These are phyloP conservation scores for Sinocyclocheilus maitianheensis DNA, from an alignment of 2,113 vertebrate species.

Conservation along the genomic window DNA sequence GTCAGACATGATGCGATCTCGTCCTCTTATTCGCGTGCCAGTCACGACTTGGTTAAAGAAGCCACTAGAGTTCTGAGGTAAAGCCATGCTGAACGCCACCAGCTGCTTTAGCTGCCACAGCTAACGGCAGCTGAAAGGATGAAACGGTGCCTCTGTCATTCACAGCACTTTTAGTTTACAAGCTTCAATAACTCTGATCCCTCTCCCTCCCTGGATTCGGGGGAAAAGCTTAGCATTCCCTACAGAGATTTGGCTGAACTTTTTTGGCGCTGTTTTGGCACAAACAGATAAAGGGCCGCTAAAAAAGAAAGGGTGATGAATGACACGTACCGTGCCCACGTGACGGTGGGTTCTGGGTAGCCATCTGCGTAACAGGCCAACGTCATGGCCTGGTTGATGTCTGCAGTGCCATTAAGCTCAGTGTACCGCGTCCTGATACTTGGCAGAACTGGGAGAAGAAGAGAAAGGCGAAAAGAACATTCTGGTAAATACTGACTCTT, in stretches of 20 bases:
- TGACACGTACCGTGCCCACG: not conserved
- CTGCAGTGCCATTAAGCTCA: constrained; percentile 91
- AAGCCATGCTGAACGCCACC: constrained; percentile 35
- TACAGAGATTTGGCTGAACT: constrained; percentile 12
- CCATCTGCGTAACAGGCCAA: constrained; percentile 93
- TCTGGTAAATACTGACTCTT: not conserved
- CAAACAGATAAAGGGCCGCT: not conserved
- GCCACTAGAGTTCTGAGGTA: constrained; percentile 41
- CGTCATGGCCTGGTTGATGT: constrained; percentile 80
- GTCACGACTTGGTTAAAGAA: constrained; percentile 32
- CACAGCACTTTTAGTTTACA: constrained; percentile 33
- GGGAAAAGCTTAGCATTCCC: constrained; percentile 20
- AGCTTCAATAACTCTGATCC: constrained; percentile 37
- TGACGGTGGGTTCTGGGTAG: constrained; percentile 68
- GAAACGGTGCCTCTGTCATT: constrained; percentile 33
- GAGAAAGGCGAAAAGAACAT: not conserved
- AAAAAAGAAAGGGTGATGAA: not conserved
- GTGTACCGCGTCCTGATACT: constrained; percentile 85
- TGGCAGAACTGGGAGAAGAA: constrained; percentile 81
- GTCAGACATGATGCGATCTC: not conserved
- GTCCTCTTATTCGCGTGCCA: not conserved
- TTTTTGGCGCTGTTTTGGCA: constrained; percentile 14
- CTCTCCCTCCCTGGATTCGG: constrained; percentile 3
- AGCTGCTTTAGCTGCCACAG: constrained; percentile 28
- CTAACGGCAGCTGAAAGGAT: constrained; percentile 46